Conservation (phyloP, 92 coral and sea anemone genomes). For the Heliopora coerulea region DNA sequence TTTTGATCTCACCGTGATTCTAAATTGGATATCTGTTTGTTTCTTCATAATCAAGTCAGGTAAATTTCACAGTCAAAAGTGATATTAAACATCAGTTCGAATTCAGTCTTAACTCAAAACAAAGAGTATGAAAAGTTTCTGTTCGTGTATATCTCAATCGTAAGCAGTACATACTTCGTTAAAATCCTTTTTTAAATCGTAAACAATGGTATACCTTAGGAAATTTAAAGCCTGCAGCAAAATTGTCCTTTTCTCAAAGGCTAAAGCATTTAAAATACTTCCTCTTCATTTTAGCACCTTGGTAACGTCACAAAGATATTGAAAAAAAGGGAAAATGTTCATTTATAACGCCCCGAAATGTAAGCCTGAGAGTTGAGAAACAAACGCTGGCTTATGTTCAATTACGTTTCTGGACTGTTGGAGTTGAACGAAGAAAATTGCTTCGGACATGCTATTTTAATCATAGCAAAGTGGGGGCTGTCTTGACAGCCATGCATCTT, state of each 20-base stretch:
- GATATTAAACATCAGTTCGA: constrained; percentile 15
- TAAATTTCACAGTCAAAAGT: not conserved
- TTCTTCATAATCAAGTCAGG: constrained; percentile 31
- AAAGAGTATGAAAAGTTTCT: too few species aligned
- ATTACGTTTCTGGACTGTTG: not conserved
- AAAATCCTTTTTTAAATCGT: too few species aligned
- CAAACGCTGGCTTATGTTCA: not conserved
- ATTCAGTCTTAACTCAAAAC: too few species aligned
- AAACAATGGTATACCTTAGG: too few species aligned
- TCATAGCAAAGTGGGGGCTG: constrained; percentile 12
- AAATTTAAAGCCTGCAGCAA: too few species aligned
- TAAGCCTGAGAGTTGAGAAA: not conserved
- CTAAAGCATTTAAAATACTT: not conserved
- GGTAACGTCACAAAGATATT: constrained; percentile 16
- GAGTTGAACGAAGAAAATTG: not conserved
- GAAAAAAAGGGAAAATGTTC: too few species aligned
- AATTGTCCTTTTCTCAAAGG: too few species aligned
- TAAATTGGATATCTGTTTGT: constrained; percentile 15
- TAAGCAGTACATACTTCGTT: too few species aligned
- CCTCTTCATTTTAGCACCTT: constrained; percentile 1
- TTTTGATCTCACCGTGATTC: constrained; percentile 23
- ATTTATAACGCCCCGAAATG: too few species aligned
- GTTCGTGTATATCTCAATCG: too few species aligned
- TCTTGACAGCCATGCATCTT: constrained; percentile 29
- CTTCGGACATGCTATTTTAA: constrained; percentile 1